Percentiles rank a stretch among this genome's conserved stretches.
phyloP scores from a whole-genome alignment of 2,113 vertebrate species.

The Azemiops feae region DNA sequence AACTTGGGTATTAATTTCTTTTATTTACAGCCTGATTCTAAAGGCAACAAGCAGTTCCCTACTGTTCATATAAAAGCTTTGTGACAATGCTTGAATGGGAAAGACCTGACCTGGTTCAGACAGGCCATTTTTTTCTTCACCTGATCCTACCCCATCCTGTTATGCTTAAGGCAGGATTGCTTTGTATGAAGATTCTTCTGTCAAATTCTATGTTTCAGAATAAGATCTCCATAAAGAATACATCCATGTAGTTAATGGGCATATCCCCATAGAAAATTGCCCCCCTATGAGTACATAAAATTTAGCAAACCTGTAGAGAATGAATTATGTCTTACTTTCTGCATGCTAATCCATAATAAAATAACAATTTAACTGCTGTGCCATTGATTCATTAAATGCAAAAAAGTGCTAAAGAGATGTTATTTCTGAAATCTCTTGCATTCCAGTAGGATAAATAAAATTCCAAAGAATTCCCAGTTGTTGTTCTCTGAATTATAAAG shows the following conservation, averaged over 20 bases:
- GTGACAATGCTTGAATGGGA: not conserved
- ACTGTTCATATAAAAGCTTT: not conserved
- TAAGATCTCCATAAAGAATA: not conserved
- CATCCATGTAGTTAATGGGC: not conserved
- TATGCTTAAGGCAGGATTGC: not conserved
- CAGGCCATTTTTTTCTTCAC: not conserved
- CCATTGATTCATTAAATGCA: not conserved
- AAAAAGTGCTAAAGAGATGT: not conserved
- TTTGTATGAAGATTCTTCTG: not conserved
- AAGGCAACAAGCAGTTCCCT: not conserved
- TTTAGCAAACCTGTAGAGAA: not conserved
- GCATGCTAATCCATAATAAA: not conserved
- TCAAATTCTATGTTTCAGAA: not conserved
- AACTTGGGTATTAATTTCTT: not conserved
- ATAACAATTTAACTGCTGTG: not conserved
- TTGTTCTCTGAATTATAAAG: not conserved
- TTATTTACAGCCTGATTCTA: not conserved
- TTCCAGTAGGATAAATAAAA: not conserved
- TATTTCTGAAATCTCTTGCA: not conserved
- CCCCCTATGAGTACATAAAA: not conserved
- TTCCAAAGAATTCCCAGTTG: not conserved
- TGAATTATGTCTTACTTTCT: not conserved
- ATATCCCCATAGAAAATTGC: not conserved
- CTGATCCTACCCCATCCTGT: not conserved
- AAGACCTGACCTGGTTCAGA: not conserved